Evolutionary conservation across 2,797 vertebrate species (phyloP).

Genomic region (Otolemur crassicaudatus): DNA sequence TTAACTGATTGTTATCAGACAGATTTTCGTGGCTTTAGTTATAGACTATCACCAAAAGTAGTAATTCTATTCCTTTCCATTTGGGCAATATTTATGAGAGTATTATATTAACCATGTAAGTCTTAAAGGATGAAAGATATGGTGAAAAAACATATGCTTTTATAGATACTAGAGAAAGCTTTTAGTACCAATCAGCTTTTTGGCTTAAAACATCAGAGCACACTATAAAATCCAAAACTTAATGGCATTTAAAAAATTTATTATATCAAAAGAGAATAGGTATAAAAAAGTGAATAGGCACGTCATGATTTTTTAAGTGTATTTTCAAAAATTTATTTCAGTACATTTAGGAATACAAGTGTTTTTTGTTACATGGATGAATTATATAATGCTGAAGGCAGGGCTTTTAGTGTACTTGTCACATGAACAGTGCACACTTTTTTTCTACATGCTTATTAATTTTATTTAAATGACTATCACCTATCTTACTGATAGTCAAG

Average conservation of each 20-base stretch:
- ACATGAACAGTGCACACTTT: too few relatives aligned
- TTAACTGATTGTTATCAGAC: conserved; percentile 14
- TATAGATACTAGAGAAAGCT: conserved; percentile 28
- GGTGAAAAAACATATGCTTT: conserved; percentile 1
- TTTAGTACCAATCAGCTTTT: conserved; percentile 33
- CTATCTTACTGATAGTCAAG: too few relatives aligned
- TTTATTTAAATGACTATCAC: too few relatives aligned
- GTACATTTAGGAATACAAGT: background rate
- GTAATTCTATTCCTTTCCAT: background rate
- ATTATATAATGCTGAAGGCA: background rate
- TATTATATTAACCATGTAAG: conserved; percentile 9
- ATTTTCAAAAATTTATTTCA: conserved; percentile 2
- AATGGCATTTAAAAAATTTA: conserved; percentile 42
- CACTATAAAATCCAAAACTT: background rate
- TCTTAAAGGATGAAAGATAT: conserved; percentile 41
- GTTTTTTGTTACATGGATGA: background rate
- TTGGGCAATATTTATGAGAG: conserved; percentile 35
- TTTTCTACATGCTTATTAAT: too few relatives aligned
- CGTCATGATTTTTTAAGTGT: background rate
- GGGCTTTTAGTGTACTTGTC: background rate
- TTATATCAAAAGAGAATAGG: background rate
- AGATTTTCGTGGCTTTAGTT: conserved; percentile 53
- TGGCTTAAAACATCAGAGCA: conserved; percentile 21
- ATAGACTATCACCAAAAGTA: conserved; percentile 1
- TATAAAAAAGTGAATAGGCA: conserved; percentile 8